phyloP scores from a whole-genome alignment of 2,888 invertebrate genomes.

The Acanthosepion esculentum region DNA sequence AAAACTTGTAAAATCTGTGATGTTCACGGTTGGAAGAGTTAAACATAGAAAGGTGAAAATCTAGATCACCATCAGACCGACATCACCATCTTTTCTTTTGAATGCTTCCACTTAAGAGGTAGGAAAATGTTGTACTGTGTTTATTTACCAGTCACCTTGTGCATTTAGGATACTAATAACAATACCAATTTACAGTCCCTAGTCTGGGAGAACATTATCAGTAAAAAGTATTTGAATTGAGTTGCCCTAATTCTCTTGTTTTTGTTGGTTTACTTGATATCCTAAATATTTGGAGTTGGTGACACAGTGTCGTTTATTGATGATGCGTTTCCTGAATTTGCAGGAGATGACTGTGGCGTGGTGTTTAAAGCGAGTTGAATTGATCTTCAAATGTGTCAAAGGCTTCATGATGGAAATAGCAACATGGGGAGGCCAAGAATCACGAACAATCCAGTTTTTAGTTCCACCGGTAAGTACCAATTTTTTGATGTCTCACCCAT shows the following conservation, averaged over 20 bases:
- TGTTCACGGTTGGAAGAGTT: too few relatives aligned
- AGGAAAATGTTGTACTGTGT: not conserved
- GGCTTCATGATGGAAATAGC: slow-evolving; percentile 99
- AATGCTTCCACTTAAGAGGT: too few relatives aligned
- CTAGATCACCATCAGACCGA: too few relatives aligned
- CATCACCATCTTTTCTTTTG: too few relatives aligned
- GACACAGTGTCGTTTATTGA: too few relatives aligned
- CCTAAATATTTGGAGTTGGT: too few relatives aligned
- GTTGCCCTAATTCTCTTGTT: not conserved
- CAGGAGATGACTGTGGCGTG: slow-evolving; percentile 90
- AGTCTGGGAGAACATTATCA: too few relatives aligned
- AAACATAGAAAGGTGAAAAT: too few relatives aligned
- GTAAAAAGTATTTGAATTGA: too few relatives aligned
- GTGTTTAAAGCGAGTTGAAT: slow-evolving; percentile 96
- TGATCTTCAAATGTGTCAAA: slow-evolving; percentile 98
- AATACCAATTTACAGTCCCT: not conserved
- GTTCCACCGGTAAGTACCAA: slow-evolving; percentile 82
- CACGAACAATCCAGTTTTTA: slow-evolving; percentile 85
- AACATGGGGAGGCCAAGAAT: slow-evolving; percentile 80
- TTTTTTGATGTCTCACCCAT: too few relatives aligned
- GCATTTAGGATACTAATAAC: not conserved
- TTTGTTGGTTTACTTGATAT: not conserved
- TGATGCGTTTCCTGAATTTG: slow-evolving; percentile 49
- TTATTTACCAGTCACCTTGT: not conserved
- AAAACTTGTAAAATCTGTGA: too few relatives aligned